Evolutionary conservation across 35 echinoderm and acorn worm species (phyloP).

Genomic region (Diadema setosum): DNA sequence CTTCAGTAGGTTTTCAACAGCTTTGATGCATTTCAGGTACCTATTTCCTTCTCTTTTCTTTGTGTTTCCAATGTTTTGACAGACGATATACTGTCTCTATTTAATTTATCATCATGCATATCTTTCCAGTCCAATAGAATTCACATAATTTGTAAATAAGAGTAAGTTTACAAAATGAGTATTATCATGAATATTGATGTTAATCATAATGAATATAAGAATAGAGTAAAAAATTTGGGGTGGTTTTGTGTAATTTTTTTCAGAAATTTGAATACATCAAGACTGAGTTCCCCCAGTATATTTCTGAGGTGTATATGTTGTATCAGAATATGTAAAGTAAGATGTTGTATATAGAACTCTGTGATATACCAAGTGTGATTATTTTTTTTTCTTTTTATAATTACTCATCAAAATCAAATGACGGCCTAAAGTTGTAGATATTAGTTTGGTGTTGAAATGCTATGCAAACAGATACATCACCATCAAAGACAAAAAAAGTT

Average conservation of each 20-base stretch:
- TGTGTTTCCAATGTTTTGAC: conserved; percentile 7
- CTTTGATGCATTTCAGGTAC: neutral
- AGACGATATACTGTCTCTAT: neutral
- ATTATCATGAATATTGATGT: conserved; percentile 1
- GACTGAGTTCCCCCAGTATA: conserved; percentile 6
- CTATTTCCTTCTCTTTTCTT: neutral
- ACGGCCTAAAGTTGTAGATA: neutral
- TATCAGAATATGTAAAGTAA: neutral
- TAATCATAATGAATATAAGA: neutral
- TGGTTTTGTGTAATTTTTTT: neutral
- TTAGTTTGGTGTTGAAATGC: neutral
- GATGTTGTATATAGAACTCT: neutral
- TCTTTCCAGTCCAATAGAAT: conserved; percentile 13
- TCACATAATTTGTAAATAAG: conserved; percentile 1
- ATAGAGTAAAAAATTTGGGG: conserved; percentile 1
- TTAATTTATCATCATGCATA: neutral
- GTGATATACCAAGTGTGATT: conserved; percentile 1
- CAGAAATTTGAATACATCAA: neutral
- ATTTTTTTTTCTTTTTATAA: too few species aligned
- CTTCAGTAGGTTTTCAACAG: neutral
- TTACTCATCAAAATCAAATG: neutral
- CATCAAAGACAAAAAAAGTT: too few species aligned
- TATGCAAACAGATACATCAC: conserved; percentile 14
- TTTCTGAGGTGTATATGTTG: neutral
- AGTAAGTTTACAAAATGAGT: conserved; percentile 1